These are phyloP conservation scores for Lophius piscatorius DNA, from an alignment of 2,113 vertebrate species.

Conservation along the genomic window DNA sequence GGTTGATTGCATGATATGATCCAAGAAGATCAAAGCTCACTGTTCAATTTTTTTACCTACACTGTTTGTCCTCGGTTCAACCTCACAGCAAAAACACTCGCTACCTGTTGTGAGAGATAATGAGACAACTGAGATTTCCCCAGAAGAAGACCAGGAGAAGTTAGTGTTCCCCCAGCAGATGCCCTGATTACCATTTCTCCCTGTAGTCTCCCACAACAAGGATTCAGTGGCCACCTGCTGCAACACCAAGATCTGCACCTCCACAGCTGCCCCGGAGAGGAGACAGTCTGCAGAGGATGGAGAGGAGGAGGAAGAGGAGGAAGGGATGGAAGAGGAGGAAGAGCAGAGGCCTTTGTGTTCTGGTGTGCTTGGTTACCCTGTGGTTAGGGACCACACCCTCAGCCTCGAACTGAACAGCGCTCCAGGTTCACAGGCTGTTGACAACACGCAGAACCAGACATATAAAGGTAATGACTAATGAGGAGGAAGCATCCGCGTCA, in stretches of 20 bases:
- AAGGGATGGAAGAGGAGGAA: constrained; percentile 84
- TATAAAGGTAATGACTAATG: constrained; percentile 85
- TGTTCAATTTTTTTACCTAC: constrained; percentile 7
- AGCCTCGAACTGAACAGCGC: constrained; percentile 77
- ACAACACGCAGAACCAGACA: constrained; percentile 72
- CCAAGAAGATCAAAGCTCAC: background rate
- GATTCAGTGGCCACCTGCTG: constrained; percentile 44
- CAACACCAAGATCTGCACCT: constrained; percentile 31
- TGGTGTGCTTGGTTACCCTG: constrained; percentile 82
- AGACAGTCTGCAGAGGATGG: constrained; percentile 56
- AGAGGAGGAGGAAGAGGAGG: constrained; percentile 82
- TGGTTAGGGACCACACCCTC: constrained; percentile 80
- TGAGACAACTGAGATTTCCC: constrained; percentile 21
- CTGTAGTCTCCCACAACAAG: constrained; percentile 58
- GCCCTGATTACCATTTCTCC: constrained; percentile 35
- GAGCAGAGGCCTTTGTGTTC: constrained; percentile 89
- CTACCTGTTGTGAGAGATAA: constrained; percentile 52
- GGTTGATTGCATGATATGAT: too few species aligned
- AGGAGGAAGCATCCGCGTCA: background rate
- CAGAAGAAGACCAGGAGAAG: constrained; percentile 22
- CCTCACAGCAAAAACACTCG: constrained; percentile 25
- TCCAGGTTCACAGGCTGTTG: constrained; percentile 70
- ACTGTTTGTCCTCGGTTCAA: constrained; percentile 47
- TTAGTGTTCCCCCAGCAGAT: constrained; percentile 22
- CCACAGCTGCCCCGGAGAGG: constrained; percentile 20